A percentile compares a stretch with the other conserved stretches of the same genome.
Conservation (phyloP, 2,888 invertebrate species). For the Desoria tigrina region DNA sequence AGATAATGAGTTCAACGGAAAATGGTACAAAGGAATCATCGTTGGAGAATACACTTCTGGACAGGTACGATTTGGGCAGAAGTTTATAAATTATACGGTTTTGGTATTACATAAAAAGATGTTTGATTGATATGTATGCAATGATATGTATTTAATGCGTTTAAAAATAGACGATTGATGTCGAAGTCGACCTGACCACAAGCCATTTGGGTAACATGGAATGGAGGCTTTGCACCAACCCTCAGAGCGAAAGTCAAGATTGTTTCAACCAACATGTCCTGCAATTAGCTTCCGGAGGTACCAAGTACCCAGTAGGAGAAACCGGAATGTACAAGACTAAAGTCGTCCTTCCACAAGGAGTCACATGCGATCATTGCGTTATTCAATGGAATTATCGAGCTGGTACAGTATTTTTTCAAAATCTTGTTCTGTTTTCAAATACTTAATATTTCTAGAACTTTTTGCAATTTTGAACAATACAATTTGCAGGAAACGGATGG, state of each 20-base stretch:
- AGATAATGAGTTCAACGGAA: conserved; percentile 27
- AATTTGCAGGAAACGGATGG: conserved; percentile 20
- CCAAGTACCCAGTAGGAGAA: conserved; percentile 6
- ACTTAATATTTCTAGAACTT: too few relatives aligned
- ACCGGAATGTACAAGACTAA: conserved; percentile 2
- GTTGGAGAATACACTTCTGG: conserved; percentile 29
- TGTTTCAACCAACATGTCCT: conserved; percentile 37
- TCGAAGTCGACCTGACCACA: conserved; percentile 13
- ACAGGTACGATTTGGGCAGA: conserved; percentile 19
- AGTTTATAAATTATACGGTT: too few relatives aligned
- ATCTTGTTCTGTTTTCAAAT: too few relatives aligned
- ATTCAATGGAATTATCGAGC: conserved; percentile 37
- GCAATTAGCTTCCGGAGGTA: conserved; percentile 32
- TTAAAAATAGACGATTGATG: not conserved
- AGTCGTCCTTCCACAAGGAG: conserved; percentile 16
- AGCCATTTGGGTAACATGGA: conserved; percentile 12
- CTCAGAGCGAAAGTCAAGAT: conserved; percentile 30
- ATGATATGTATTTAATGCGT: too few relatives aligned
- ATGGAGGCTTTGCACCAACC: conserved; percentile 45
- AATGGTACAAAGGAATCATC: conserved; percentile 24
- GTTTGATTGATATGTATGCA: too few relatives aligned
- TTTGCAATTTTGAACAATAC: too few relatives aligned
- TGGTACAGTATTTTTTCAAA: conserved; percentile 11
- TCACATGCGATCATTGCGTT: conserved; percentile 29
- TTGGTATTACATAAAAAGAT: too few relatives aligned